Evolutionary conservation across 2,888 invertebrate genomes (phyloP), one percentile per base, ranked within the genome.

Genomic region (Rhodophaea formosa): DNA sequence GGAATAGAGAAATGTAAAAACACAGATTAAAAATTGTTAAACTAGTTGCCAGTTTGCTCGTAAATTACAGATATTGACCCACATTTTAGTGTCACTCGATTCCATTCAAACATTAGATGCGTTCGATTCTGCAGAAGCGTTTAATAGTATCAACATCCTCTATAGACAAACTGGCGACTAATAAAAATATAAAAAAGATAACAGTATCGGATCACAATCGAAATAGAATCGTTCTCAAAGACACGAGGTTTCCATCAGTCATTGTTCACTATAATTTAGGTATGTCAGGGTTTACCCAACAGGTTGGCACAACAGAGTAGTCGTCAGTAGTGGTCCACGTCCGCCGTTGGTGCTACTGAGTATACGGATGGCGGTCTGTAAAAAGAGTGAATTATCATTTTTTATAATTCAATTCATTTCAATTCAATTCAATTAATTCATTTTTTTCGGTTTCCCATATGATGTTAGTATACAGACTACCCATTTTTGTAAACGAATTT

Each of bases 361-460:
- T 90, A 91, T 47, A 87, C 87, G 61, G 91, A 91, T 1, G 91
- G 91, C 12, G 90, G 90, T 64, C 90, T 90, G 88, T 6, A 5
- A 73, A 72, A 52, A 45, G 57, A 23, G 23, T 2, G 23, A 23
- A 23, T 23, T 23, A 23, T 23, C 23, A 23, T 23, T n/a, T n/a
- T n/a, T n/a, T n/a, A n/a, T n/a, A n/a, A n/a, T n/a, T n/a, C n/a
- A n/a, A n/a, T n/a, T n/a, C n/a, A n/a, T n/a, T n/a, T n/a, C n/a
- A n/a, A n/a, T n/a, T n/a, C n/a, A n/a, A n/a, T n/a, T n/a, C n/a
- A n/a, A n/a, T n/a, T n/a, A n/a, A n/a, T n/a, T n/a, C n/a, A n/a
- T n/a, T n/a, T n/a, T n/a, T n/a, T n/a, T n/a, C n/a, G n/a, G n/a
- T n/a, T n/a, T n/a, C n/a, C n/a, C n/a, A n/a, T n/a, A n/a, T n/a